Conservation (phyloP, 2,797 vertebrate species). For the Pelochelys cantorii region DNA sequence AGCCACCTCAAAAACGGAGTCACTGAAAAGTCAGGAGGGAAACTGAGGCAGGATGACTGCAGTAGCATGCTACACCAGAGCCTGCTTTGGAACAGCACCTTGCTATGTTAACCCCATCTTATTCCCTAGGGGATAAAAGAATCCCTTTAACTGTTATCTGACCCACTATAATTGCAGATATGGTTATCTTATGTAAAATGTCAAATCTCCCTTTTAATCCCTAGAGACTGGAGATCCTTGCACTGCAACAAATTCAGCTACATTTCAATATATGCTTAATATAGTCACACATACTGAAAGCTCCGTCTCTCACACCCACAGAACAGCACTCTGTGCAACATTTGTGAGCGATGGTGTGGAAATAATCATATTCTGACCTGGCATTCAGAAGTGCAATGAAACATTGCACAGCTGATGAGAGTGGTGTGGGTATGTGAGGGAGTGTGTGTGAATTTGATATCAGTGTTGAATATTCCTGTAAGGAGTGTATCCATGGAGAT, state of each 20-base stretch:
- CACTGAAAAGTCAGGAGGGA: slow-evolving; percentile 20
- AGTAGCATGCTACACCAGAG: neutral
- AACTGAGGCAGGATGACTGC: slow-evolving; percentile 45
- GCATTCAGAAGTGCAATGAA: neutral
- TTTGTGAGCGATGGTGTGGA: slow-evolving; percentile 34
- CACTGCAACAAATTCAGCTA: slow-evolving; percentile 39
- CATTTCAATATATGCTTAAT: slow-evolving; percentile 51
- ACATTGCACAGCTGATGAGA: neutral
- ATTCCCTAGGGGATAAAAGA: slow-evolving; percentile 65
- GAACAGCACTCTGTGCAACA: neutral
- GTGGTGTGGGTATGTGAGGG: neutral
- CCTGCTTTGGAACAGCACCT: slow-evolving; percentile 25
- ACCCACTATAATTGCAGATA: slow-evolving; percentile 45
- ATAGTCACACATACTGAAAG: slow-evolving; percentile 41
- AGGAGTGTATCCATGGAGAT: neutral
- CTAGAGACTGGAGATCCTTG: slow-evolving; percentile 53
- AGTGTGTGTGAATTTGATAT: neutral
- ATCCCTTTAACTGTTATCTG: slow-evolving; percentile 64
- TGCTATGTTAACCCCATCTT: slow-evolving; percentile 48
- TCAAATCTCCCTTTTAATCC: slow-evolving; percentile 69
- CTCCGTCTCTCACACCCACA: slow-evolving; percentile 23
- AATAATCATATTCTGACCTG: slow-evolving; percentile 36
- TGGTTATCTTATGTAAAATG: slow-evolving; percentile 57
- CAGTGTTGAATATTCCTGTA: neutral
- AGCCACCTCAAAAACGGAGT: neutral